These are phyloP conservation scores for Deladenus siricidicola DNA, from an alignment of 2,888 invertebrate species.

Conservation along the genomic window DNA sequence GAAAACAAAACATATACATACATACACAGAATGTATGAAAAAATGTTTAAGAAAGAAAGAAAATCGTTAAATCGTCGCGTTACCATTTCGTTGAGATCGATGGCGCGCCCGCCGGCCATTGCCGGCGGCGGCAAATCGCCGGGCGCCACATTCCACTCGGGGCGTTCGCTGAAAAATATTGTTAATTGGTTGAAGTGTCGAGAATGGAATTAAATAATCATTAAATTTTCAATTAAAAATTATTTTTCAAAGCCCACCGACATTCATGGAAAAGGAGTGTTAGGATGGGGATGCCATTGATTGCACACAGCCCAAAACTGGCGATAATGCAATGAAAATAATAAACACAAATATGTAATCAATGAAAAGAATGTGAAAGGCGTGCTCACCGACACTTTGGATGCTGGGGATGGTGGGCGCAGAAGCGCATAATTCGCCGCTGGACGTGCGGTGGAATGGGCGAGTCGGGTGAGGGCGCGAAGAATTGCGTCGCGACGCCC, in stretches of 20 bases:
- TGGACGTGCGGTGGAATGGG: conserved; percentile 36
- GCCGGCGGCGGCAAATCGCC: not conserved
- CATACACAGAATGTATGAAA: too few relatives aligned
- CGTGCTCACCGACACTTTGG: conserved; percentile 26
- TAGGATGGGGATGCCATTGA: too few relatives aligned
- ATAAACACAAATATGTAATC: too few relatives aligned
- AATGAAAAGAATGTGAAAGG: not conserved
- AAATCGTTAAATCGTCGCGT: not conserved
- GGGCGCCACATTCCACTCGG: conserved; percentile 19
- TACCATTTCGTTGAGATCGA: conserved; percentile 15
- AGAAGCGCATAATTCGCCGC: conserved; percentile 32
- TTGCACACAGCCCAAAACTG: too few relatives aligned
- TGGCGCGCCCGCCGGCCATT: not conserved
- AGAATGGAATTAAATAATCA: too few relatives aligned
- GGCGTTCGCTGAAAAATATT: conserved; percentile 21
- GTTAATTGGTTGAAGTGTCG: not conserved
- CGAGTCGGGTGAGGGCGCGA: conserved; percentile 20
- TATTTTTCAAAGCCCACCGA: too few relatives aligned
- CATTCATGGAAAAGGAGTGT: too few relatives aligned
- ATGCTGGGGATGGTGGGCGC: conserved; percentile 27
- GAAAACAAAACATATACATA: not conserved
- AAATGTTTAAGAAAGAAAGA: too few relatives aligned
- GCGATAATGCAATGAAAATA: too few relatives aligned
- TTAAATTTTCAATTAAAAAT: too few relatives aligned
- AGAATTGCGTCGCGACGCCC: conserved; percentile 13